These are phyloP conservation scores for Coccyzus lansbergi DNA, from an alignment of 2,797 vertebrate species.

Conservation along the genomic window DNA sequence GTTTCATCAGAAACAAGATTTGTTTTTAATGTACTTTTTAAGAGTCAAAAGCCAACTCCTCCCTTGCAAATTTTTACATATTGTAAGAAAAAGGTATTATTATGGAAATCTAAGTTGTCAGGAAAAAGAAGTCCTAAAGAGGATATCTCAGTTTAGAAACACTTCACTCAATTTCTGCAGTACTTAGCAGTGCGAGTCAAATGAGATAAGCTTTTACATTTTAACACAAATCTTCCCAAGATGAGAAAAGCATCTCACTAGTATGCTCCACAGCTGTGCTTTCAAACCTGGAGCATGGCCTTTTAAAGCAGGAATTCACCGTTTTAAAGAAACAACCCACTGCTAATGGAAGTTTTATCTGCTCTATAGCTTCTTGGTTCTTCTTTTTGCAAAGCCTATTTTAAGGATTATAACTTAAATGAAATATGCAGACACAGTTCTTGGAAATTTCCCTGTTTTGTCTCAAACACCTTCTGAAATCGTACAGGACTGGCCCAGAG, in stretches of 20 bases:
- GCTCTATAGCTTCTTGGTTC: not conserved
- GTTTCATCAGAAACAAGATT: not conserved
- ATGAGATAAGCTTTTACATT: not conserved
- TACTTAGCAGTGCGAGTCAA: not conserved
- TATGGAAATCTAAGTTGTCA: not conserved
- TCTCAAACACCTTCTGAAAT: not conserved
- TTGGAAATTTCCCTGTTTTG: not conserved
- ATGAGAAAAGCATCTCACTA: not conserved
- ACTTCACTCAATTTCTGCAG: not conserved
- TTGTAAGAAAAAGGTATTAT: not conserved
- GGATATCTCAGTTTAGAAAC: not conserved
- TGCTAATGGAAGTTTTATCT: not conserved
- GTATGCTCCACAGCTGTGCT: not conserved
- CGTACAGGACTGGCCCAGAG: not conserved
- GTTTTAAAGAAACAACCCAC: not conserved
- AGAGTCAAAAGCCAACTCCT: not conserved
- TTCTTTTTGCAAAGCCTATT: not conserved
- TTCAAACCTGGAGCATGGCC: not conserved
- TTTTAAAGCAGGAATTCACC: not conserved
- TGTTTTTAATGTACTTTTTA: not conserved
- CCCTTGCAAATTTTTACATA: not conserved
- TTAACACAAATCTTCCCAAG: slow-evolving; percentile 1
- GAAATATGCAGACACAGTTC: not conserved
- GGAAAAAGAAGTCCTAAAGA: not conserved
- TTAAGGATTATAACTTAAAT: not conserved